A percentile compares a stretch with the other conserved stretches of the same genome.
Conservation (phyloP, 2,797 vertebrate genomes). For the Amniataba percoides region DNA sequence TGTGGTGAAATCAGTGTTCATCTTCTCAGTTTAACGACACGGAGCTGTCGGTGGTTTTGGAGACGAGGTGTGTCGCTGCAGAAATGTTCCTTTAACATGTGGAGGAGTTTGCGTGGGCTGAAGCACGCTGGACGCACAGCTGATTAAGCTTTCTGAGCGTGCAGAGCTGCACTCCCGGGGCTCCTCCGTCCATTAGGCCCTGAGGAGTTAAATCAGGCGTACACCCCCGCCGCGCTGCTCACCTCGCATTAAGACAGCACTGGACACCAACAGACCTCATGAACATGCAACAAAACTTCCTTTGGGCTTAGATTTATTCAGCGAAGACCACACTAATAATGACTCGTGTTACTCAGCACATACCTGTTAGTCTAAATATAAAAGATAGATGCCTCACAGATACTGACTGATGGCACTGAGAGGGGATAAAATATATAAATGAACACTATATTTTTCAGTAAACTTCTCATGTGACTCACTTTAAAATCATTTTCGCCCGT, state of each 20-base stretch:
- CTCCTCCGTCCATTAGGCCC: constrained; percentile 58
- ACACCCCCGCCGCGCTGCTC: constrained; percentile 26
- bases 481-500: too few species aligned
- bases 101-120: constrained; percentile 35
- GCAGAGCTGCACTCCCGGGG: constrained; percentile 33
- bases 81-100: constrained; percentile 15
- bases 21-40: too few species aligned
- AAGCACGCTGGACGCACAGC: constrained; percentile 26
- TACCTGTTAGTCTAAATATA: not conserved
- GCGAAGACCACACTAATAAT: not conserved
- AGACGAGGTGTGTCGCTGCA: constrained; percentile 18
- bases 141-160: constrained; percentile 57
- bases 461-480: too few species aligned
- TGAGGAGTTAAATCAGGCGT: constrained; percentile 59
- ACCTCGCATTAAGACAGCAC: constrained; percentile 52
- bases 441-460: too few species aligned
- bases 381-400: too few species aligned
- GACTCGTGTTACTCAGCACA: constrained; percentile 19
- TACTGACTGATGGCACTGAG: too few species aligned
- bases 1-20: not conserved
- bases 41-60: not conserved
- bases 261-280: constrained; percentile 44
- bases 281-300: constrained; percentile 36
- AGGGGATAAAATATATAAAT: too few species aligned
- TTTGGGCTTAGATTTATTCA: not conserved